phyloP scores from a whole-genome alignment of 2,888 invertebrate species.

The Apoda limacodes region DNA sequence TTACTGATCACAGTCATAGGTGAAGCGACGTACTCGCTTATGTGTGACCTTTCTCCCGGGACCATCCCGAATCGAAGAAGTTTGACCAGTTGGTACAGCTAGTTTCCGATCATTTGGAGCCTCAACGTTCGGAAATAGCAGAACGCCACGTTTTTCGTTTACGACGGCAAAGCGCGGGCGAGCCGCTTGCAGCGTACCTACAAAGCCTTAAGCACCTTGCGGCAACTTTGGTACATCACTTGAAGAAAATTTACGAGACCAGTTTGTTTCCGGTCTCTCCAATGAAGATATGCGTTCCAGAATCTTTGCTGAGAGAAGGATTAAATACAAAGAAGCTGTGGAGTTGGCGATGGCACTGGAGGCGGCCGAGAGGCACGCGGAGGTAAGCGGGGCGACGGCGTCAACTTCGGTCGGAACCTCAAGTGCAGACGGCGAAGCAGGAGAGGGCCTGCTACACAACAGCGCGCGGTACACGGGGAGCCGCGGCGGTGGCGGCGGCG shows the following conservation, averaged over 20 bases:
- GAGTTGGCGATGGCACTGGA: constrained; percentile 22
- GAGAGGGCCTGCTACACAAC: constrained; percentile 1
- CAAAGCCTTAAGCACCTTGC: too few species aligned
- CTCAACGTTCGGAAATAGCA: too few species aligned
- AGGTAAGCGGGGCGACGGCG: constrained; percentile 2
- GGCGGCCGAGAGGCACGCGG: constrained; percentile 16
- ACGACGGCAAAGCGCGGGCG: too few species aligned
- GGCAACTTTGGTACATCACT: too few species aligned
- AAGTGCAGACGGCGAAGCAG: constrained; percentile 4
- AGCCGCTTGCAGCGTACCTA: too few species aligned
- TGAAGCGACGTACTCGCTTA: constrained; percentile 10
- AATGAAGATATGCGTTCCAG: constrained; percentile 21
- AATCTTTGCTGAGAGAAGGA: constrained; percentile 21
- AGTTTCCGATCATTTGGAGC: too few species aligned
- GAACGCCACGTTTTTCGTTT: too few species aligned
- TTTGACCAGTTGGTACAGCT: too few species aligned
- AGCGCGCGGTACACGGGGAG: constrained; percentile 1
- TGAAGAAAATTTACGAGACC: constrained; percentile 18
- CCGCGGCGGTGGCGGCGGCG: constrained; percentile 8
- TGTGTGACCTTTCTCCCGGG: constrained; percentile 12
- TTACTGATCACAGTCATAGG: constrained; percentile 16
- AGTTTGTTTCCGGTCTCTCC: constrained; percentile 21
- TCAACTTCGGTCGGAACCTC: not conserved
- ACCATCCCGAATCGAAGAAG: too few species aligned
- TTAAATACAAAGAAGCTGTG: constrained; percentile 21